These are phyloP conservation scores for Archocentrus centrarchus DNA, from an alignment of 2,113 vertebrate genomes.

Conservation along the genomic window DNA sequence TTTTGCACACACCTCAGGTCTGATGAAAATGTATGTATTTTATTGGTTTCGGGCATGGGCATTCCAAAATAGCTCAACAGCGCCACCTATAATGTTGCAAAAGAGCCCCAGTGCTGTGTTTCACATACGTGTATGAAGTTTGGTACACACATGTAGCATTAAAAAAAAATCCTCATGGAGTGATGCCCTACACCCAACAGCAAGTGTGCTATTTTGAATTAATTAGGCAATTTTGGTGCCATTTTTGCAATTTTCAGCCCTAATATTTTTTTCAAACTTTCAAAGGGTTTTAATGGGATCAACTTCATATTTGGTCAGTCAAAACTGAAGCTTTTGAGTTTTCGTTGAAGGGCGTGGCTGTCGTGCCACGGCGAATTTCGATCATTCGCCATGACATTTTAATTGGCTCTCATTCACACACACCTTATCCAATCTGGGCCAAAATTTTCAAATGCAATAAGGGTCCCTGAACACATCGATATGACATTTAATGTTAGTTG, in stretches of 20 bases:
- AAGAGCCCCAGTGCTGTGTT: too few relatives aligned
- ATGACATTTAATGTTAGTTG: not conserved
- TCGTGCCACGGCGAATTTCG: fast-evolving
- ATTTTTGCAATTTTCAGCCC: not conserved
- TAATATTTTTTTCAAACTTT: not conserved
- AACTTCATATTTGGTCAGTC: not conserved
- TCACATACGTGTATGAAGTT: too few relatives aligned
- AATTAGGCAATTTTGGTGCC: not conserved
- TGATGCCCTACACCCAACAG: too few relatives aligned
- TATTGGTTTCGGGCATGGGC: too few relatives aligned
- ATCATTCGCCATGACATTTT: not conserved
- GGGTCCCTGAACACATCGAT: fast-evolving
- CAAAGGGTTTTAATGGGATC: not conserved
- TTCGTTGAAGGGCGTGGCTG: not conserved
- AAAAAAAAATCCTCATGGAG: too few relatives aligned
- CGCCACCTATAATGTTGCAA: too few relatives aligned
- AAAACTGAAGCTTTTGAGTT: fast-evolving
- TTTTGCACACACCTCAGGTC: too few relatives aligned
- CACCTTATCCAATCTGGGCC: too few relatives aligned
- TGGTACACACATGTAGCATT: too few relatives aligned
- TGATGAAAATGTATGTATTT: too few relatives aligned
- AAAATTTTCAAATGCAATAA: not conserved
- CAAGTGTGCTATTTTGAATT: not conserved
- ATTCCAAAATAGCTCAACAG: too few relatives aligned
- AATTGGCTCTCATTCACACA: too few relatives aligned